These are phyloP conservation scores for Tonatia bakeri DNA, from an alignment of 2,113 vertebrate species.

Conservation along the genomic window DNA sequence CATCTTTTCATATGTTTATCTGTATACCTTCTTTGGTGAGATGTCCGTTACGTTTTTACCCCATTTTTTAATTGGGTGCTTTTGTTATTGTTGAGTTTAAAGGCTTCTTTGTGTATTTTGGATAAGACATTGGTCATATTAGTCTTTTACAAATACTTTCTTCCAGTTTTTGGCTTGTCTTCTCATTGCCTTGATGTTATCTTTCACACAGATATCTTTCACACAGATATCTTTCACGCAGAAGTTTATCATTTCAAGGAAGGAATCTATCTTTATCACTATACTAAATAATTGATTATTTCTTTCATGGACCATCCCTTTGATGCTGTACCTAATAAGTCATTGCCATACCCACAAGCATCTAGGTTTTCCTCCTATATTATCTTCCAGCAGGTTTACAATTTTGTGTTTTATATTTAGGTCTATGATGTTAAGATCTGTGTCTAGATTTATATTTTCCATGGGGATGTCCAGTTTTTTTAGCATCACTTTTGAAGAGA, in stretches of 20 bases:
- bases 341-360: neutral
- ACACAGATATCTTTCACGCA: neutral
- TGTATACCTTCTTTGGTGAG: neutral
- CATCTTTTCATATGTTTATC: neutral
- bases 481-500: neutral
- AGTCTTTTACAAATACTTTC: neutral
- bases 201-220: neutral
- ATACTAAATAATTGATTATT: neutral
- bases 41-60: neutral
- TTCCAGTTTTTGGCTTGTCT: neutral
- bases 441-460: neutral
- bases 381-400: neutral
- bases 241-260: neutral
- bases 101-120: neutral
- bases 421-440: neutral
- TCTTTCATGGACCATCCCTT: neutral
- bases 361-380: neutral
- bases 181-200: neutral
- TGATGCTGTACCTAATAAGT: neutral
- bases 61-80: neutral
- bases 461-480: neutral
- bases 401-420: neutral
- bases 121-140: neutral
- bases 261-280: neutral
- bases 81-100: neutral